phyloP scores from a whole-genome alignment of 2,888 invertebrate genomes.

The Melieria omissa region DNA sequence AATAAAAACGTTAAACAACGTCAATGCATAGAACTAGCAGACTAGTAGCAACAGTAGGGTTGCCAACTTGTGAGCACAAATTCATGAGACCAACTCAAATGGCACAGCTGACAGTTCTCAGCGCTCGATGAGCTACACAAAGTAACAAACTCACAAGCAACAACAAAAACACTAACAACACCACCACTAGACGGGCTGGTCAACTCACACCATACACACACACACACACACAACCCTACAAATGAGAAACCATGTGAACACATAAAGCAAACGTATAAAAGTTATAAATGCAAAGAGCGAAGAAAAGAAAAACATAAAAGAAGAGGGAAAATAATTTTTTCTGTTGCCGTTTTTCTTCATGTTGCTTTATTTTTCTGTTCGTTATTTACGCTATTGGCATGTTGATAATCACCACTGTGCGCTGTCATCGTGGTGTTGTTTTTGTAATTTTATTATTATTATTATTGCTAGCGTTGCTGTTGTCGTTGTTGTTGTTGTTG shows the following conservation, averaged over 20 bases:
- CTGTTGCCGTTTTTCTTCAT: constrained; percentile 5
- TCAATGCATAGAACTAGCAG: no score
- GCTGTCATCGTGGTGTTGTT: constrained; percentile 11
- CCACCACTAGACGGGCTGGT: no score
- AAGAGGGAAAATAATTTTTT: neutral
- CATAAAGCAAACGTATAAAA: neutral
- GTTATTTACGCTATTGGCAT: neutral
- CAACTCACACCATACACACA: no score
- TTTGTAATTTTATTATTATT: neutral
- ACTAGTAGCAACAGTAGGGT: no score
- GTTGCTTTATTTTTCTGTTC: neutral
- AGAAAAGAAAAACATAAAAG: neutral
- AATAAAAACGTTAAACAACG: no score
- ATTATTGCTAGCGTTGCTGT: constrained; percentile 14
- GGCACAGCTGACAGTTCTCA: no score
- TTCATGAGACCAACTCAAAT: no score
- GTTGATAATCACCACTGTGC: constrained; percentile 15
- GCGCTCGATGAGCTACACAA: no score
- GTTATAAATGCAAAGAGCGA: neutral
- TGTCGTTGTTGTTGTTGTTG: constrained; percentile 37
- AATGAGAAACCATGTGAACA: neutral
- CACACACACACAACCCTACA: no score
- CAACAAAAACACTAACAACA: no score
- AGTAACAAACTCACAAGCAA: no score
- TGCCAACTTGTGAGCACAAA: no score